Percentiles rank a stretch among this genome's conserved stretches.
Evolutionary conservation across 2,113 vertebrate genomes (phyloP).

Genomic region (Passer montanus): DNA sequence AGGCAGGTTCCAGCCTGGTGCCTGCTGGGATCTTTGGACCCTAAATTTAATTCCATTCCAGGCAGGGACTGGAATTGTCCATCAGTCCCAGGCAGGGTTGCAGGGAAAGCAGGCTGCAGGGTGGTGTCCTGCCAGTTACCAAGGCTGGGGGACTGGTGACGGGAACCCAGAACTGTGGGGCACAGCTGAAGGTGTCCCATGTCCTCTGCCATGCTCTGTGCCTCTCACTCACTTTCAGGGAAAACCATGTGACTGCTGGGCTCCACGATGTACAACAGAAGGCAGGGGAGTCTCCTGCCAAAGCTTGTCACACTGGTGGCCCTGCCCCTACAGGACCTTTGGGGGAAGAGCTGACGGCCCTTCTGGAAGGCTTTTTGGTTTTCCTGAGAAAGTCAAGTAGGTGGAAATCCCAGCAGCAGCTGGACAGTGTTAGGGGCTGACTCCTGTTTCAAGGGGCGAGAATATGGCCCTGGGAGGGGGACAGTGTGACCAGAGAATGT

Average conservation of each 20-base stretch:
- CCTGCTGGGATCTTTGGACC: not conserved
- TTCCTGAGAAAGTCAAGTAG: not conserved
- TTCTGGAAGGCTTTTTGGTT: not conserved
- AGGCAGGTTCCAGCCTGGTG: not conserved
- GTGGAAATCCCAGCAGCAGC: not conserved
- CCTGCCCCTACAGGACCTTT: not conserved
- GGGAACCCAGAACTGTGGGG: not conserved
- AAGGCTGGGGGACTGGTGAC: not conserved
- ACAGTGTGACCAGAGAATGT: not conserved
- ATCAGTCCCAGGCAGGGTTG: not conserved
- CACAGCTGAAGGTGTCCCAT: not conserved
- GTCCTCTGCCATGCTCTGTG: not conserved
- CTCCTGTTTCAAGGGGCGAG: not conserved
- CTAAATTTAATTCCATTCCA: not conserved
- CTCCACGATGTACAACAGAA: rapidly evolving
- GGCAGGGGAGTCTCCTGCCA: not conserved
- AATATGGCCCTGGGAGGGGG: not conserved
- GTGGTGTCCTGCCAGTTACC: rapidly evolving
- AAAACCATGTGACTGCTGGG: not conserved
- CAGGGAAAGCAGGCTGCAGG: not conserved
- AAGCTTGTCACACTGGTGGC: not conserved
- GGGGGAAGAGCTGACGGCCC: not conserved
- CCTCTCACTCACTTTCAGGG: not conserved
- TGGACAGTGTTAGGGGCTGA: rapidly evolving
- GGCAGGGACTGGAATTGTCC: not conserved